Evolutionary conservation across 2,113 vertebrate species (phyloP).

Genomic region (human): DNA sequence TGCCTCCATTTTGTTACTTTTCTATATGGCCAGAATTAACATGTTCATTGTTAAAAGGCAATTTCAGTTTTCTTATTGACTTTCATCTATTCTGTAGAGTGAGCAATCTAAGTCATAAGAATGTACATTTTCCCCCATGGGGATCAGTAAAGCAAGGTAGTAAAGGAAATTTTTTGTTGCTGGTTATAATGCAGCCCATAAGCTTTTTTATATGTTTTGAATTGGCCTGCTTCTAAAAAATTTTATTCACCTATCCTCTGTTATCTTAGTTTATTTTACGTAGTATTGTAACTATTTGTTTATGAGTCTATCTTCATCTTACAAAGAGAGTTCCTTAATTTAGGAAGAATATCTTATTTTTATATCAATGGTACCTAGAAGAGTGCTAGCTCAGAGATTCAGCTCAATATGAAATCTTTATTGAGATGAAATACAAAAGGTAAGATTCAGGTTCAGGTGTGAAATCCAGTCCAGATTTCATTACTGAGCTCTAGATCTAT

Average conservation of each 20-base stretch:
- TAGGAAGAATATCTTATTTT: not conserved
- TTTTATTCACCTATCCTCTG: conserved; percentile 26
- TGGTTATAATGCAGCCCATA: not conserved
- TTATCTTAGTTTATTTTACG: conserved; percentile 25
- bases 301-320: conserved; percentile 27
- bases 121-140: not conserved
- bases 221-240: conserved; percentile 42
- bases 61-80: conserved; percentile 29
- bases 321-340: not conserved
- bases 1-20: conserved; percentile 14
- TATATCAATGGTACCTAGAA: not conserved
- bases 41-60: conserved; percentile 27
- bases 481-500: not conserved
- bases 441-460: not conserved
- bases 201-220: conserved; percentile 1
- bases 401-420: not conserved
- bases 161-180: conserved; percentile 18
- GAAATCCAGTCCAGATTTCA: not conserved
- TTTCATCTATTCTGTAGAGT: conserved; percentile 34
- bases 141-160: conserved; percentile 36
- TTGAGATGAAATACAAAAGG: conserved; percentile 35
- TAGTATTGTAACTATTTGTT: not conserved
- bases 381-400: not conserved
- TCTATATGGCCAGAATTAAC: conserved; percentile 35
- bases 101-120: conserved; percentile 25